phyloP scores from a whole-genome alignment of 1,140 invertebrate species.

The Brachionus asplanchnoidis region DNA sequence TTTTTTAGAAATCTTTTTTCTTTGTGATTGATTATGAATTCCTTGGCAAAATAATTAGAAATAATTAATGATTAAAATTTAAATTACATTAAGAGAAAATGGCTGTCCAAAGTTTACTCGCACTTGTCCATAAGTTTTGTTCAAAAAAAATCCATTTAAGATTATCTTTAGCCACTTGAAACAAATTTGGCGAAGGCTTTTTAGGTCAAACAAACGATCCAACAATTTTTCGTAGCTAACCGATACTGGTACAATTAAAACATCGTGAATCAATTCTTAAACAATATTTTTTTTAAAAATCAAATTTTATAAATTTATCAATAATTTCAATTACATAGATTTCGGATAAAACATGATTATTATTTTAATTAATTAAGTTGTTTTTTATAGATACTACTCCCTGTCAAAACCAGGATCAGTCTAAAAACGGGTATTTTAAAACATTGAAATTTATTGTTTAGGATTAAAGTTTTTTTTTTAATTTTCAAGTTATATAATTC shows the following conservation, averaged over 20 bases:
- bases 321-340: neutral
- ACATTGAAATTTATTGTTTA: neutral
- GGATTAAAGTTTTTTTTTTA: too few relatives aligned
- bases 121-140: neutral
- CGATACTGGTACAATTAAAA: neutral
- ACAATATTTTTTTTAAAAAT: neutral
- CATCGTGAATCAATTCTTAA: slow-evolving; percentile 18
- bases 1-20: neutral
- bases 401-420: too few relatives aligned
- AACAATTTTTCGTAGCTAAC: neutral
- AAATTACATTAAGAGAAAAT: slow-evolving; percentile 15
- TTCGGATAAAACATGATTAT: neutral
- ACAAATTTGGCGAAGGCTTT: neutral
- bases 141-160: neutral
- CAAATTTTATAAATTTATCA: neutral
- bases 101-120: slow-evolving; percentile 17
- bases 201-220: neutral
- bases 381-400: too few relatives aligned
- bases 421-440: too few relatives aligned
- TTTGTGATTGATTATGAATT: slow-evolving; percentile 3
- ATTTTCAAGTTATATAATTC: too few relatives aligned
- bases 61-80: neutral
- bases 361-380: neutral
- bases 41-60: neutral
- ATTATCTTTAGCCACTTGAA: neutral